These are phyloP conservation scores for Stomorhina lunata DNA, from an alignment of 2,888 invertebrate genomes.

Conservation along the genomic window DNA sequence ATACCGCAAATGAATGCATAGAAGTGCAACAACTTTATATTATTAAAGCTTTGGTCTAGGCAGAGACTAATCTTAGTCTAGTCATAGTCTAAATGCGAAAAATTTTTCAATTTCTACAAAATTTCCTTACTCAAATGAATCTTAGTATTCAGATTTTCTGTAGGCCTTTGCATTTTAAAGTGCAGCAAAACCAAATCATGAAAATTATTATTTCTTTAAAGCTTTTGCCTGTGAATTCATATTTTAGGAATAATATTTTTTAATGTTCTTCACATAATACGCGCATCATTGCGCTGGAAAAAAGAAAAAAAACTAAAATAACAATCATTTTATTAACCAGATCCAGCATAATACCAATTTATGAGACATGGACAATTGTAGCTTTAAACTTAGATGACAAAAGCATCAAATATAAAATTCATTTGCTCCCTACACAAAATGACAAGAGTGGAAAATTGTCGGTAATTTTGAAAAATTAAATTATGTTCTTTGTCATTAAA, in stretches of 20 bases:
- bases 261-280: constrained; percentile 60
- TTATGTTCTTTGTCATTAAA: background rate
- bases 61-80: no score
- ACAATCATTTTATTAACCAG: constrained; percentile 61
- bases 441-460: constrained; percentile 13
- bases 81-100: no score
- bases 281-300: constrained; percentile 42
- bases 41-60: no score
- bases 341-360: constrained; percentile 67
- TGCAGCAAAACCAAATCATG: constrained; percentile 6
- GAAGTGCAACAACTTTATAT: no score
- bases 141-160: background rate
- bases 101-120: no score
- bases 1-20: no score
- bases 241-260: constrained; percentile 68
- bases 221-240: constrained; percentile 43
- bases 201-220: constrained; percentile 34
- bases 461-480: background rate
- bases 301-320: constrained; percentile 16
- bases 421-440: constrained; percentile 19
- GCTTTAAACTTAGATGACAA: constrained; percentile 39
- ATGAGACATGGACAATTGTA: constrained; percentile 60
- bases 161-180: background rate
- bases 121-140: background rate
- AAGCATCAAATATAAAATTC: constrained; percentile 19